Conservation (phyloP, 1,140 invertebrate species). For the Hyles vespertilio region DNA sequence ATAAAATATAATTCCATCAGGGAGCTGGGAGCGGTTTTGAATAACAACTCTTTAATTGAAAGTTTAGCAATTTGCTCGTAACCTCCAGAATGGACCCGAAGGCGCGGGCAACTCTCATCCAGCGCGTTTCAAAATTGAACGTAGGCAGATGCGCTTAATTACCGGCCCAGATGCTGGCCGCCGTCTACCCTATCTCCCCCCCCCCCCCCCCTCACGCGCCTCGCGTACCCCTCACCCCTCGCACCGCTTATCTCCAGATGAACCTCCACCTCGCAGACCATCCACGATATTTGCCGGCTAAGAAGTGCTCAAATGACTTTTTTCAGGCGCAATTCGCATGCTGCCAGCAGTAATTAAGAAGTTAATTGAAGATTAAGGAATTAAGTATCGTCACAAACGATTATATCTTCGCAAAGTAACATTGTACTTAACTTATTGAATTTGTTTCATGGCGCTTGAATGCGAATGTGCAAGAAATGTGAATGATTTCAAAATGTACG, state of each 20-base stretch:
- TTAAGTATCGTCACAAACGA: constrained; percentile 28
- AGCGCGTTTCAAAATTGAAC: constrained; percentile 70
- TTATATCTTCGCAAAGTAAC: constrained; percentile 6
- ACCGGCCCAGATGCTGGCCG: constrained; percentile 57
- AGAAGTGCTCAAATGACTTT: constrained; percentile 37
- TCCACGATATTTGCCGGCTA: constrained; percentile 39
- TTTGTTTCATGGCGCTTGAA: background rate
- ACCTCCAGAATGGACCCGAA: constrained; percentile 67
- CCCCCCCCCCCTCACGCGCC: too few species aligned
- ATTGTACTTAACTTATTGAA: background rate
- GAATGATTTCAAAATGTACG: background rate
- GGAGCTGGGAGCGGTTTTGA: constrained; percentile 66
- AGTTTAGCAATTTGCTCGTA: constrained; percentile 73
- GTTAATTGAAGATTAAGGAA: constrained; percentile 30
- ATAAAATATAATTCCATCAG: constrained; percentile 68
- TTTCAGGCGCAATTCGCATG: constrained; percentile 34
- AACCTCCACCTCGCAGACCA: constrained; percentile 30
- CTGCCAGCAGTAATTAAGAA: constrained; percentile 28
- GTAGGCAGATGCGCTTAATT: constrained; percentile 74
- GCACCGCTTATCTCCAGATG: constrained; percentile 41
- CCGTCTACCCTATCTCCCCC: constrained; percentile 13
- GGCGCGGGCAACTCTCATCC: constrained; percentile 62
- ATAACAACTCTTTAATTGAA: constrained; percentile 76
- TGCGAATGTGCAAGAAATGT: background rate
- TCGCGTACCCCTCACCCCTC: constrained; percentile 17